These are phyloP conservation scores for Bos indicus DNA, from an alignment of 2,113 vertebrate species.

Conservation along the genomic window DNA sequence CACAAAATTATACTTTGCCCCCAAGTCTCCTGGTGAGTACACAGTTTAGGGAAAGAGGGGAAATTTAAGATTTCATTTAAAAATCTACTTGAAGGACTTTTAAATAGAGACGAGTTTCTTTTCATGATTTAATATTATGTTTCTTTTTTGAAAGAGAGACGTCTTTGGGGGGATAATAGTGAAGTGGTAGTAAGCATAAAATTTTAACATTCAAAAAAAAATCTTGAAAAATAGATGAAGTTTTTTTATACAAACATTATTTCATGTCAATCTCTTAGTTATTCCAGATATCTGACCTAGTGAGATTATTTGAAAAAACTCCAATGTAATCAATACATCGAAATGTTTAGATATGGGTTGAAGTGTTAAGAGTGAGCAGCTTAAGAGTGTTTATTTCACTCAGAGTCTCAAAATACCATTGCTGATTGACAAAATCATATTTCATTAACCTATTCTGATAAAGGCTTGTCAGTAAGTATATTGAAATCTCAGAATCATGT, in stretches of 20 bases:
- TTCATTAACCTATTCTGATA: not conserved
- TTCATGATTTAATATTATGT: constrained; percentile 1
- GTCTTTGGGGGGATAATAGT: not conserved
- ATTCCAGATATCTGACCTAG: not conserved
- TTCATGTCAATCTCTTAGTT: not conserved
- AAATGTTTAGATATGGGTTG: not conserved
- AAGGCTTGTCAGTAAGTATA: not conserved
- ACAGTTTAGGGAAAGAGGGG: not conserved
- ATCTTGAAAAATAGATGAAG: not conserved
- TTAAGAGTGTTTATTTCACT: constrained; percentile 21
- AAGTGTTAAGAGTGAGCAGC: not conserved
- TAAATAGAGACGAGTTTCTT: not conserved
- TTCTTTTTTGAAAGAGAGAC: constrained; percentile 36
- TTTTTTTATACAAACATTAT: not conserved
- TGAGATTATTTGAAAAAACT: constrained; percentile 3
- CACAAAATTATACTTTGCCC: constrained; percentile 52
- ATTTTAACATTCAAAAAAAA: constrained; percentile 23
- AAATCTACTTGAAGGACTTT: constrained; percentile 52
- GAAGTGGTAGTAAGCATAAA: not conserved
- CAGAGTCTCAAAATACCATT: not conserved
- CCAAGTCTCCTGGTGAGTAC: not conserved
- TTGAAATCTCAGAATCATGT: not conserved
- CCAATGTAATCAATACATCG: constrained; percentile 2
- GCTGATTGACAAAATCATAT: not conserved
- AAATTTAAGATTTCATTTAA: constrained; percentile 51